Conservation (phyloP, 2,797 vertebrate genomes). For the Sebastes diploproa region DNA sequence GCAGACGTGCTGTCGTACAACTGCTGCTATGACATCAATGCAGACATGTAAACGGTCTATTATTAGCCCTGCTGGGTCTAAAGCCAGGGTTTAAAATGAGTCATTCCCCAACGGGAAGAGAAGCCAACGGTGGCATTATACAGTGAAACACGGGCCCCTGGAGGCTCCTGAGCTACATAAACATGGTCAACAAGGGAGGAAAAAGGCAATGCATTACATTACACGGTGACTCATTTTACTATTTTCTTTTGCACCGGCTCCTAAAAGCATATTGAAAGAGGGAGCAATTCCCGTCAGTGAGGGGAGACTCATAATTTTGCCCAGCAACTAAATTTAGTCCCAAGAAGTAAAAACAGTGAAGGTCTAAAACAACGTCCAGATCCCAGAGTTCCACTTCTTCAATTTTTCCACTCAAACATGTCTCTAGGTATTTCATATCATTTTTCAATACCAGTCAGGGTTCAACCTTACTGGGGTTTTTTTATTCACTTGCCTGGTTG, state of each 20-base stretch:
- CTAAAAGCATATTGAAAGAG: background rate
- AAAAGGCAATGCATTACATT: constrained; percentile 15
- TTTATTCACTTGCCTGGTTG: too few species aligned
- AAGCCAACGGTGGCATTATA: constrained; percentile 45
- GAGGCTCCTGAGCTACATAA: constrained; percentile 51
- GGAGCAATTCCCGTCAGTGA: background rate
- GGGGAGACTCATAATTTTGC: background rate
- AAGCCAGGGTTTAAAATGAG: constrained; percentile 42
- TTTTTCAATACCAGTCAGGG: rapidly evolving
- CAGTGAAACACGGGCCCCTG: constrained; percentile 42
- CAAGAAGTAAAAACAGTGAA: background rate
- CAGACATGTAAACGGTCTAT: constrained; percentile 39
- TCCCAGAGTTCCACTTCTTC: background rate
- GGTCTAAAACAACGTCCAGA: background rate
- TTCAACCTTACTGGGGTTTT: too few species aligned
- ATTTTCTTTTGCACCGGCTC: background rate
- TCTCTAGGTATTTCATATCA: rapidly evolving
- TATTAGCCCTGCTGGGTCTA: constrained; percentile 40
- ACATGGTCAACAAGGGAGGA: constrained; percentile 33
- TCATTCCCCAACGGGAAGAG: constrained; percentile 57
- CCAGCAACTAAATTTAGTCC: background rate
- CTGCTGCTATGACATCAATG: constrained; percentile 26
- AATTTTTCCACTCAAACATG: background rate
- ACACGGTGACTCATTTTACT: constrained; percentile 11
- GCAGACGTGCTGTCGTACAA: constrained; percentile 11